Percentiles rank a stretch among this genome's conserved stretches.
Evolutionary conservation across 2,888 invertebrate species (phyloP).

Genomic region (Drosophila conformis): DNA sequence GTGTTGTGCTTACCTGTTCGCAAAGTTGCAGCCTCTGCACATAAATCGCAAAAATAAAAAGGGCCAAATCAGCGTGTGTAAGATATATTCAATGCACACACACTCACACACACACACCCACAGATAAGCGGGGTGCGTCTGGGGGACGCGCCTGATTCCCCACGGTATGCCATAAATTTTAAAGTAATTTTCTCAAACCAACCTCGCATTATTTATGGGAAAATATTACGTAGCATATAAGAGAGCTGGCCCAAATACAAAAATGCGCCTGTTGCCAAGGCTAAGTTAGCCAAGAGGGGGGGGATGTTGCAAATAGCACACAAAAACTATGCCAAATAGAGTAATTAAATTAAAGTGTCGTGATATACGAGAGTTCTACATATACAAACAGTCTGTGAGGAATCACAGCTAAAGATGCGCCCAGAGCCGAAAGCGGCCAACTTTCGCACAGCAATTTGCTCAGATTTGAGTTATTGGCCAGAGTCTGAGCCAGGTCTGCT

Average conservation of each 20-base stretch:
- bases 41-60: slow-evolving; percentile 76
- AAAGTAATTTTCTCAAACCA: slow-evolving; percentile 75
- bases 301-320: background rate
- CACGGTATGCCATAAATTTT: slow-evolving; percentile 77
- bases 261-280: slow-evolving; percentile 19
- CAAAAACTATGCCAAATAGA: slow-evolving; percentile 63
- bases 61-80: slow-evolving; percentile 75
- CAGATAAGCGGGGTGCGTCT: slow-evolving; percentile 11
- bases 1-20: slow-evolving; percentile 48
- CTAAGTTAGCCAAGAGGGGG: background rate
- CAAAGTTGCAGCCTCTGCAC: slow-evolving; percentile 47
- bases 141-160: slow-evolving; percentile 21
- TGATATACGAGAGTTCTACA: slow-evolving; percentile 50
- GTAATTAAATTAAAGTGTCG: slow-evolving; percentile 67
- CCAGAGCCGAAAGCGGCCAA: slow-evolving; percentile 17
- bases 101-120: slow-evolving; percentile 8
- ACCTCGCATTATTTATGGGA: slow-evolving; percentile 77
- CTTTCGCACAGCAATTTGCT: slow-evolving; percentile 61
- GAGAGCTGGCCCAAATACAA: slow-evolving; percentile 62
- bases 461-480: slow-evolving; percentile 58
- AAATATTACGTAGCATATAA: slow-evolving; percentile 58
- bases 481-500: slow-evolving; percentile 10
- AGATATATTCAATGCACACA: slow-evolving; percentile 35
- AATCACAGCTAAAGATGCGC: slow-evolving; percentile 22
- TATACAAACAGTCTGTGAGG: slow-evolving; percentile 25